Conservation (phyloP, 2,888 invertebrate genomes). For the Erebia aethiops region DNA sequence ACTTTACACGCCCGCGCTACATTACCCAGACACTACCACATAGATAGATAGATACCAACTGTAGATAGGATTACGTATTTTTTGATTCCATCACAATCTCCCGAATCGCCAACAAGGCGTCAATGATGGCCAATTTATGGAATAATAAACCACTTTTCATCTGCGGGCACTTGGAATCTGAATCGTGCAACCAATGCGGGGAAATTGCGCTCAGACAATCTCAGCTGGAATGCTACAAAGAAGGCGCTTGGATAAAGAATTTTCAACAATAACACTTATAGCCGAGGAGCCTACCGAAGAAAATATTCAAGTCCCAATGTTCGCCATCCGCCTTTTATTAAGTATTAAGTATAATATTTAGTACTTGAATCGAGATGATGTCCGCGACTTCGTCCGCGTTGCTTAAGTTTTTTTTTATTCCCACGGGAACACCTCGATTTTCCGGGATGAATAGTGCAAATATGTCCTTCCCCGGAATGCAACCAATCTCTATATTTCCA, state of each 20-base stretch:
- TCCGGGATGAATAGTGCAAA: no score
- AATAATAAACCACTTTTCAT: constrained; percentile 39
- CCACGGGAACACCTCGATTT: no score
- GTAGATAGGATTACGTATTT: constrained; percentile 14
- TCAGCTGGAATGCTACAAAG: constrained; percentile 64
- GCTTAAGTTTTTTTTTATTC: no score
- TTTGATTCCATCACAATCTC: constrained; percentile 17
- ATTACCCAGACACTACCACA: background rate
- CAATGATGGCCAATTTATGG: constrained; percentile 39
- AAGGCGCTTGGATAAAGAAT: constrained; percentile 53
- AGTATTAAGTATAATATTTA: no score
- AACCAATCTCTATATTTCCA: no score
- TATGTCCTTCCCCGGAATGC: no score
- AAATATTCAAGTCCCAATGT: background rate
- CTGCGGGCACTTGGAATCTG: constrained; percentile 35
- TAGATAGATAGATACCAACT: background rate
- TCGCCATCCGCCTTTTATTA: background rate
- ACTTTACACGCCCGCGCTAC: background rate
- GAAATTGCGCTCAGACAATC: constrained; percentile 67
- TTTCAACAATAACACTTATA: constrained; percentile 49
- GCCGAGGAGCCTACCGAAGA: background rate
- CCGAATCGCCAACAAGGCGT: constrained; percentile 34
- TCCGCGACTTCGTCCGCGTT: no score
- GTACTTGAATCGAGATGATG: no score
- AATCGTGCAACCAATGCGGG: constrained; percentile 46